phyloP scores from a whole-genome alignment of 2,113 vertebrate species.

The Corythornis cristatus region DNA sequence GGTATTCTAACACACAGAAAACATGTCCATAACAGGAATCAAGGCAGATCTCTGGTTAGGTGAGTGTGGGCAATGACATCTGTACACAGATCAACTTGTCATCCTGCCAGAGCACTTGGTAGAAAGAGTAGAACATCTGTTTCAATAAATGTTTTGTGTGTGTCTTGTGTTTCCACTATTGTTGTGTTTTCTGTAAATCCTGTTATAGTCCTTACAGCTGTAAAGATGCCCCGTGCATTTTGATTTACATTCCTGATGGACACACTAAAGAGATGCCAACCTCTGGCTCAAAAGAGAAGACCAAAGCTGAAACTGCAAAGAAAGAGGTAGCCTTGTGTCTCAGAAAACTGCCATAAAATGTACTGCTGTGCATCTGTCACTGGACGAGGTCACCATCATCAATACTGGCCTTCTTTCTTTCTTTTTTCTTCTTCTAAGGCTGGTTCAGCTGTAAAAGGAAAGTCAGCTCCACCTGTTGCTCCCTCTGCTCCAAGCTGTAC shows the following conservation, averaged over 20 bases:
- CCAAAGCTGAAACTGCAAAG: constrained; percentile 80
- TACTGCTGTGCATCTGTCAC: neutral
- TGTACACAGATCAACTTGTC: neutral
- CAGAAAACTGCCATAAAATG: neutral
- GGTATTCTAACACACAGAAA: neutral
- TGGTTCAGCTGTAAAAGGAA: constrained; percentile 41
- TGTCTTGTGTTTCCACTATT: neutral
- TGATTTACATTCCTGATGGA: constrained; percentile 95
- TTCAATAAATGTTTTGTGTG: neutral
- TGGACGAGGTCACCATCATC: neutral
- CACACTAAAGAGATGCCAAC: constrained; percentile 99
- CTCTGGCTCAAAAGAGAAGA: constrained; percentile 94
- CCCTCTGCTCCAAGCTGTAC: neutral
- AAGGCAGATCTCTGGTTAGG: neutral
- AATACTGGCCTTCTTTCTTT: neutral
- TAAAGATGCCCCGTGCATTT: constrained; percentile 91
- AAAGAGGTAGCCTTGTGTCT: constrained; percentile 77
- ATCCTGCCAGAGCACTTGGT: neutral
- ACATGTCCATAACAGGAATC: neutral
- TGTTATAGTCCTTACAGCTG: constrained; percentile 90
- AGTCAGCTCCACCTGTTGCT: neutral
- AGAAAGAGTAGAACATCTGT: neutral
- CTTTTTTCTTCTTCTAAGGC: constrained; percentile 17
- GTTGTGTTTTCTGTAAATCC: neutral
- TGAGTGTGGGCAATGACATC: neutral